Percentiles rank a stretch among this genome's conserved stretches.
These are phyloP conservation scores for Heliconius ismenius DNA, from an alignment of 2,888 invertebrate species.

Conservation along the genomic window DNA sequence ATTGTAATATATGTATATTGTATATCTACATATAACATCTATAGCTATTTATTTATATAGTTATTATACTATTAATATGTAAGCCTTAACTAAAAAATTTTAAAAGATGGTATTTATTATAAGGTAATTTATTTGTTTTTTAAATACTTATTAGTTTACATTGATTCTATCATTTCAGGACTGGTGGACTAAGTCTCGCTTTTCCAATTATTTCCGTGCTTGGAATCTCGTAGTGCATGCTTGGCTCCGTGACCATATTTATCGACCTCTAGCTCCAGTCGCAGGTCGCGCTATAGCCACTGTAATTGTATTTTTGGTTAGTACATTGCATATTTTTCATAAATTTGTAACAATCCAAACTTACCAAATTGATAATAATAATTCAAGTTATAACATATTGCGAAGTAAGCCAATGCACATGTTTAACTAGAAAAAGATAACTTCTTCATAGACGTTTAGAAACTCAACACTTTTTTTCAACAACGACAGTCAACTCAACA, in stretches of 20 bases:
- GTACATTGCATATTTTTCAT: conserved; percentile 40
- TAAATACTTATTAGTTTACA: too few species aligned
- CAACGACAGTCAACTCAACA: too few species aligned
- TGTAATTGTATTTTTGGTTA: conserved; percentile 69
- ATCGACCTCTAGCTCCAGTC: conserved; percentile 84
- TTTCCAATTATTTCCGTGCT: conserved; percentile 91
- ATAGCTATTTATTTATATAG: not conserved
- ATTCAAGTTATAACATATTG: not conserved
- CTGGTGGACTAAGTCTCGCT: conserved; percentile 97
- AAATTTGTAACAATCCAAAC: not conserved
- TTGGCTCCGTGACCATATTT: conserved; percentile 95
- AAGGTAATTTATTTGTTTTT: too few species aligned
- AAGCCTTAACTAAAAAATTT: too few species aligned
- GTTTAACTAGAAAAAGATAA: not conserved
- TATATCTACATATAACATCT: not conserved
- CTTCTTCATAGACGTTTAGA: not conserved
- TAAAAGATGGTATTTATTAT: too few species aligned
- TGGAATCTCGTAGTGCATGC: conserved; percentile 98
- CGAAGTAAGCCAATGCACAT: not conserved
- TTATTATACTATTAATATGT: not conserved
- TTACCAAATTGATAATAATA: not conserved
- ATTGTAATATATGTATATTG: too few species aligned
- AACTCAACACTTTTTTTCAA: not conserved
- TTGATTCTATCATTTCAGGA: conserved; percentile 79
- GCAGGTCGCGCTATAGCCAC: conserved; percentile 60